phyloP scores from a whole-genome alignment of 2,888 invertebrate species.

The Clostera curtula region DNA sequence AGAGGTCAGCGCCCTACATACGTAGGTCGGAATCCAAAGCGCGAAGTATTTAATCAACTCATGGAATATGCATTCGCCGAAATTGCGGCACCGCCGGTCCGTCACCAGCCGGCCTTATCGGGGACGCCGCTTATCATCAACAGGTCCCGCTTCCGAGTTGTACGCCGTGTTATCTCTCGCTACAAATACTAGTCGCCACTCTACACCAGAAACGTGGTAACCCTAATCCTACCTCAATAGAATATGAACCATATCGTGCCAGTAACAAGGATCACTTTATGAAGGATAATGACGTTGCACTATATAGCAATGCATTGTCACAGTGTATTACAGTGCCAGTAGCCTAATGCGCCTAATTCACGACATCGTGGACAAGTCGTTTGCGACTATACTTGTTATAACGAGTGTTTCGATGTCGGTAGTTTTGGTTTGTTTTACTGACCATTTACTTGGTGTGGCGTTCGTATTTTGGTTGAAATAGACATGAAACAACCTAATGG shows the following conservation, averaged over 20 bases:
- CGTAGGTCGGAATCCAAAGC: constrained; percentile 52
- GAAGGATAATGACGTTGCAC: constrained; percentile 42
- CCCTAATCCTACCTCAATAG: too few relatives aligned
- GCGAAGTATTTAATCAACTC: constrained; percentile 73
- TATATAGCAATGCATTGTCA: constrained; percentile 64
- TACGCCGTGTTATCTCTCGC: constrained; percentile 67
- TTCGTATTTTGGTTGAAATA: too few relatives aligned
- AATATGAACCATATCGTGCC: too few relatives aligned
- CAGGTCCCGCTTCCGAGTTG: constrained; percentile 67
- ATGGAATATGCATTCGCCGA: constrained; percentile 73
- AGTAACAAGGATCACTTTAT: too few relatives aligned
- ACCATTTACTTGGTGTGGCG: constrained; percentile 5
- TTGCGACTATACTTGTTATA: constrained; percentile 41
- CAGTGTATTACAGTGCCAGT: constrained; percentile 61
- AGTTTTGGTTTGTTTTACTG: constrained; percentile 22
- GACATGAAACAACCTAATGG: too few relatives aligned
- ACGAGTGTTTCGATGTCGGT: constrained; percentile 38
- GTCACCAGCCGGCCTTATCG: constrained; percentile 65
- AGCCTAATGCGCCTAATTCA: constrained; percentile 68
- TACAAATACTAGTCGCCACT: constrained; percentile 63
- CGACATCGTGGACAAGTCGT: constrained; percentile 61
- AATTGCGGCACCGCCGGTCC: constrained; percentile 65
- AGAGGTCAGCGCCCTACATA: constrained; percentile 33
- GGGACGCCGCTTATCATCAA: constrained; percentile 72
- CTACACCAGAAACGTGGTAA: constrained; percentile 26